phyloP scores from a whole-genome alignment of 2,797 vertebrate genomes.

The Takifugu rubripes region DNA sequence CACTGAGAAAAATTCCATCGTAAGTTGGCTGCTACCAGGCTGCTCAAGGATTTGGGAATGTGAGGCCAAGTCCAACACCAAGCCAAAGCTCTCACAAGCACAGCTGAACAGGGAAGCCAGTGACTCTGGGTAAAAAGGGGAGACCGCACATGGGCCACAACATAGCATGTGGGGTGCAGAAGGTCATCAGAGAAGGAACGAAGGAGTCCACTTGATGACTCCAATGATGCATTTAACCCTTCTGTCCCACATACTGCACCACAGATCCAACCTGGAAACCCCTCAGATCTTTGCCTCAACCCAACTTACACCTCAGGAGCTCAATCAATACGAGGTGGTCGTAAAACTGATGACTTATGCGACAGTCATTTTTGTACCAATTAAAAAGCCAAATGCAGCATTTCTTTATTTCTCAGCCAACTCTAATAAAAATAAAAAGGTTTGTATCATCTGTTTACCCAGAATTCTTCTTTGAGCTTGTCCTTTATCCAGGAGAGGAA shows the following conservation, averaged over 20 bases:
- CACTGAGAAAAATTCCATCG: no score
- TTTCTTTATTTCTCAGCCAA: not conserved
- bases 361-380: no score
- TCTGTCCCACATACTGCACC: no score
- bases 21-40: no score
- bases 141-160: not conserved
- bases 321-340: not conserved
- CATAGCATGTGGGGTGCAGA: not conserved
- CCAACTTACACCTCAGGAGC: not conserved
- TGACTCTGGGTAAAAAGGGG: not conserved
- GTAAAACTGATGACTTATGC: not conserved
- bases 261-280: not conserved
- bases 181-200: no score
- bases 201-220: not conserved
- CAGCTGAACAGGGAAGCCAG: not conserved
- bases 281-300: not conserved
- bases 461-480: conserved; percentile 50
- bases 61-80: not conserved
- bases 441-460: conserved; percentile 13
- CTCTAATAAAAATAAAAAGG: not conserved
- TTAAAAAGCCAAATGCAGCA: no score
- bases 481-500: conserved; percentile 46
- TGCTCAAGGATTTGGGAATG: not conserved
- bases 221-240: not conserved
- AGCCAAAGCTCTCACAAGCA: not conserved